Evolutionary conservation across 2,888 invertebrate genomes (phyloP).

Genomic region (Platycheirus rosarum): DNA sequence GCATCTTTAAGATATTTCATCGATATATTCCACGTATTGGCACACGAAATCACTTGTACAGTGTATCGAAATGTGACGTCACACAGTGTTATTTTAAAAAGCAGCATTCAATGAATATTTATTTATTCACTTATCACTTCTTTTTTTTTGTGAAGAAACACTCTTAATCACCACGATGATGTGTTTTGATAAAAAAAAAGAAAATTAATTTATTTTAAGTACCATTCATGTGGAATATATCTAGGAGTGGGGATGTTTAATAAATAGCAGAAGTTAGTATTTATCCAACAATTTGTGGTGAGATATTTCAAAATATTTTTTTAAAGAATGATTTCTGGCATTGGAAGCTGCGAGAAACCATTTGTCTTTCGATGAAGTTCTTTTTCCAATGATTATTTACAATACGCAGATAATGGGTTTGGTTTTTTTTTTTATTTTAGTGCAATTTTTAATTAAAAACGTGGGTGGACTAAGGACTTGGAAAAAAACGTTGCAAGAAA

Average conservation of each 20-base stretch:
- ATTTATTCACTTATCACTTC: slow-evolving; percentile 63
- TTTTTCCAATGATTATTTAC: slow-evolving; percentile 39
- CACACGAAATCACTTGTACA: background rate
- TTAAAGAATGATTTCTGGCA: slow-evolving; percentile 53
- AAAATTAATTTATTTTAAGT: slow-evolving; percentile 58
- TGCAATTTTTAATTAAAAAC: slow-evolving; percentile 2
- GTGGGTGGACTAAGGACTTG: slow-evolving; percentile 14
- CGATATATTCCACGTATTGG: slow-evolving; percentile 47
- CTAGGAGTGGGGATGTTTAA: background rate
- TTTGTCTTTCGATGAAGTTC: slow-evolving; percentile 55
- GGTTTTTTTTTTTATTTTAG: slow-evolving; percentile 21
- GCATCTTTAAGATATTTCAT: slow-evolving; percentile 35
- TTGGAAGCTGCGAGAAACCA: slow-evolving; percentile 51
- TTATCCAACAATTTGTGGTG: background rate
- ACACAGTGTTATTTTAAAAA: slow-evolving; percentile 37
- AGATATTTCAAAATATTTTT: slow-evolving; percentile 64
- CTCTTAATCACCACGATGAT: slow-evolving; percentile 55
- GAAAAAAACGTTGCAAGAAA: slow-evolving; percentile 18
- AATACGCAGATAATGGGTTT: slow-evolving; percentile 34
- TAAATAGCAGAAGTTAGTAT: slow-evolving; percentile 12
- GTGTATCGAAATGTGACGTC: slow-evolving; percentile 46
- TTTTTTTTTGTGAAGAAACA: background rate
- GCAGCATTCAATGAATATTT: slow-evolving; percentile 36
- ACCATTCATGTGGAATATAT: slow-evolving; percentile 55
- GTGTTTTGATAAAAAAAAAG: slow-evolving; percentile 68